phyloP scores from a whole-genome alignment of 1,140 invertebrate genomes.

The Neodiprion virginianus region DNA sequence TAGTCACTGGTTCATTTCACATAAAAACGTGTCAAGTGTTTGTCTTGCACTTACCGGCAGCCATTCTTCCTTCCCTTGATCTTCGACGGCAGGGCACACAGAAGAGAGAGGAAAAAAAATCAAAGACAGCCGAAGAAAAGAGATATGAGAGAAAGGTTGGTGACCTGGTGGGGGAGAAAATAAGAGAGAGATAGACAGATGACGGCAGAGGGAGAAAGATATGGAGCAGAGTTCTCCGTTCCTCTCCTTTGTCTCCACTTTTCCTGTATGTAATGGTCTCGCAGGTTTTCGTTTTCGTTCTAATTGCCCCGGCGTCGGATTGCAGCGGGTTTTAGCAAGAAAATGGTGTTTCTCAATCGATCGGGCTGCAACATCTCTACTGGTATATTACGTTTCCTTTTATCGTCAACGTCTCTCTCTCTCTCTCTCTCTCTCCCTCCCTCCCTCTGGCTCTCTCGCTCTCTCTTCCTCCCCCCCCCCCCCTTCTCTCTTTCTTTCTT shows the following conservation, averaged over 20 bases:
- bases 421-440: not conserved
- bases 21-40: not conserved
- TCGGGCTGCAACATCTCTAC: not conserved
- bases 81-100: not conserved
- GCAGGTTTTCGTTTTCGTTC: not conserved
- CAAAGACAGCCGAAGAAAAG: not conserved
- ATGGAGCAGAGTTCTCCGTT: not conserved
- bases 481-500: constrained; percentile 12
- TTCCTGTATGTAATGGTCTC: not conserved
- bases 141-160: not conserved
- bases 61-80: constrained; percentile 32
- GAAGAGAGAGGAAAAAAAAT: no score
- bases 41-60: constrained; percentile 41
- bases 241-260: not conserved
- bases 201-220: not conserved
- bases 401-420: not conserved
- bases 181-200: no score
- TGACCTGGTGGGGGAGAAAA: no score
- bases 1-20: no score
- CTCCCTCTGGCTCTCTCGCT: constrained; percentile 10
- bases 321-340: not conserved
- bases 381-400: not conserved
- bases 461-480: constrained; percentile 21
- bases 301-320: not conserved
- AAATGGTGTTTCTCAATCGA: not conserved